phyloP scores from a whole-genome alignment of 2,888 invertebrate genomes.

The Galerucella nymphaeae region DNA sequence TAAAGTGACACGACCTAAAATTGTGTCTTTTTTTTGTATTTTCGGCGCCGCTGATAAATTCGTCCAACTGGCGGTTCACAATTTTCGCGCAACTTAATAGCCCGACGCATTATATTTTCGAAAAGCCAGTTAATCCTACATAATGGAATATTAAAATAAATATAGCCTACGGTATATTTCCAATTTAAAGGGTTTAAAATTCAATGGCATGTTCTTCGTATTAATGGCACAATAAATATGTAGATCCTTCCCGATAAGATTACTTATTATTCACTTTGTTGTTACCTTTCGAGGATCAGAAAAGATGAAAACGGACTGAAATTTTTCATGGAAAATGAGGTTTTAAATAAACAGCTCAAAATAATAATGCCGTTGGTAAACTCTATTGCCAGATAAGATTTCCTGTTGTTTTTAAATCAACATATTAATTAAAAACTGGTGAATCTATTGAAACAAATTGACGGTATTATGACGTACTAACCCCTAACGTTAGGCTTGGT shows the following conservation, averaged over 20 bases:
- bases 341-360: slow-evolving; percentile 10
- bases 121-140: slow-evolving; percentile 42
- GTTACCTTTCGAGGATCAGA: slow-evolving; percentile 6
- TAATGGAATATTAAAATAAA: slow-evolving; percentile 48
- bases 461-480: no score
- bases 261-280: slow-evolving; percentile 25
- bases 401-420: no score
- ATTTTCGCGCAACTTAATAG: slow-evolving; percentile 34
- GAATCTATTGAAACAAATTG: no score
- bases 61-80: slow-evolving; percentile 16
- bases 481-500: no score
- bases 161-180: slow-evolving; percentile 29
- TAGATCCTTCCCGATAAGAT: slow-evolving; percentile 53
- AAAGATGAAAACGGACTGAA: slow-evolving; percentile 1
- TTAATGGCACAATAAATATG: slow-evolving; percentile 64
- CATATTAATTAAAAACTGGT: no score
- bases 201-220: slow-evolving; percentile 62
- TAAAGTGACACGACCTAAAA: no score
- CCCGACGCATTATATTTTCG: slow-evolving; percentile 44
- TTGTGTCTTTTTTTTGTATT: neutral
- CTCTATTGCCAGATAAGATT: no score
- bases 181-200: slow-evolving; percentile 62
- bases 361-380: neutral
- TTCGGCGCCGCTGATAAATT: neutral
- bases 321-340: neutral